Percentiles rank a stretch among this genome's conserved stretches.
phyloP scores from a whole-genome alignment of 2,888 invertebrate species.

The Phaonia tiefii region DNA sequence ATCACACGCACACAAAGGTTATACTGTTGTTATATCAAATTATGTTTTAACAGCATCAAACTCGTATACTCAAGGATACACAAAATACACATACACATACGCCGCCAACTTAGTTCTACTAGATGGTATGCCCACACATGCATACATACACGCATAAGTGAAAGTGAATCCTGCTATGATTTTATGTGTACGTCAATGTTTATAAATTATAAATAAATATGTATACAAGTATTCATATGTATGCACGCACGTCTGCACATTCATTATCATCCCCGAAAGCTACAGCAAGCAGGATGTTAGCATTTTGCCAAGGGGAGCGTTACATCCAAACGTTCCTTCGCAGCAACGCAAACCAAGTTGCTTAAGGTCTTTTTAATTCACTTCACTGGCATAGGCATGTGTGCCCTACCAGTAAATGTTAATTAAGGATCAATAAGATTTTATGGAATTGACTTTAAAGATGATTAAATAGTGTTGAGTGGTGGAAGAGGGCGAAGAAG shows the following conservation, averaged over 20 bases:
- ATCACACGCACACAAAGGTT: not conserved
- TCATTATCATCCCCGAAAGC: not conserved
- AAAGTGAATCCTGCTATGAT: no score
- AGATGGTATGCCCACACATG: not conserved
- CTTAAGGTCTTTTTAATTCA: conserved; percentile 34
- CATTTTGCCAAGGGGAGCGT: no score
- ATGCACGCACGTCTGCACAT: not conserved
- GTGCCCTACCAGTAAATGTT: conserved; percentile 30
- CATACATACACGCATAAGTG: not conserved
- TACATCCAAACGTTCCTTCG: no score
- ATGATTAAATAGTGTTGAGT: not conserved
- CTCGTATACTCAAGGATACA: not conserved
- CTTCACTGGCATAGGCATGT: not conserved
- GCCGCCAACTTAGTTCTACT: conserved; percentile 11
- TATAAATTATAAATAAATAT: conserved; percentile 28
- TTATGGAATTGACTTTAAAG: conserved; percentile 41
- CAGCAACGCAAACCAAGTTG: no score
- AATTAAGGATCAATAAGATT: conserved; percentile 51
- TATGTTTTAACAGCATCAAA: conserved; percentile 40
- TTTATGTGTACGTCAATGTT: conserved; percentile 7
- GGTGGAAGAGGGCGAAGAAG: not conserved
- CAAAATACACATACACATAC: conserved; percentile 8
- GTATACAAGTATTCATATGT: no score
- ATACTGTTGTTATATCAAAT: conserved; percentile 1
- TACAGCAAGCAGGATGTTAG: no score